Conservation (phyloP, 2,113 vertebrate species). For the Rallus limicola region DNA sequence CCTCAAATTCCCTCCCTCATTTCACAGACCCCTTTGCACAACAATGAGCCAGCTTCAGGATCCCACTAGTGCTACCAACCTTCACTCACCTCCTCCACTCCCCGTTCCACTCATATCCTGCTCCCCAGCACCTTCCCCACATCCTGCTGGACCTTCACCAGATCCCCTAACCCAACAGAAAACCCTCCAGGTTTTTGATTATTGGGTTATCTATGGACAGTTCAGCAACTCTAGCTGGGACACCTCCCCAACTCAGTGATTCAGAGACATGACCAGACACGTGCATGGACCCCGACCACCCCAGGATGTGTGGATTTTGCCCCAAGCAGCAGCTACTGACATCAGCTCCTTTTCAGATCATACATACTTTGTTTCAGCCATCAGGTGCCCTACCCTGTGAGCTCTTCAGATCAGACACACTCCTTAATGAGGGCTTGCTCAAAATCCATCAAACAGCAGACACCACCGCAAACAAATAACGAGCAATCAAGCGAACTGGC, state of each 20-base stretch:
- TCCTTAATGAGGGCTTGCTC: background rate
- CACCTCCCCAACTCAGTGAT: no score
- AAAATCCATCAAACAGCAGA: background rate
- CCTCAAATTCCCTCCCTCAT: background rate
- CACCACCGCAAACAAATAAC: background rate
- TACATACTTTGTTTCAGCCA: background rate
- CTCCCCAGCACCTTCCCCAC: background rate
- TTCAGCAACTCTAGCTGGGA: background rate
- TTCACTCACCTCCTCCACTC: background rate
- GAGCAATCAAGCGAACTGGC: background rate
- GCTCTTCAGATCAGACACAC: background rate
- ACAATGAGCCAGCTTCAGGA: background rate
- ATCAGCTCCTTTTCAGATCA: background rate
- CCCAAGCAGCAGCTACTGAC: background rate
- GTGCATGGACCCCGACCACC: fast-evolving
- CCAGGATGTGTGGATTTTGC: background rate
- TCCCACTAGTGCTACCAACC: background rate
- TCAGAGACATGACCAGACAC: background rate
- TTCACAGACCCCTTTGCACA: background rate
- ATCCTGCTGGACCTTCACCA: background rate
- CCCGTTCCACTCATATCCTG: fast-evolving
- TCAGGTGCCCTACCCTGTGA: background rate
- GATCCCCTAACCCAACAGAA: background rate
- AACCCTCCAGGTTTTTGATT: background rate
- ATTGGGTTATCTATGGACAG: background rate